phyloP scores from a whole-genome alignment of 2,888 invertebrate species.

The Oxytorus armatus region DNA sequence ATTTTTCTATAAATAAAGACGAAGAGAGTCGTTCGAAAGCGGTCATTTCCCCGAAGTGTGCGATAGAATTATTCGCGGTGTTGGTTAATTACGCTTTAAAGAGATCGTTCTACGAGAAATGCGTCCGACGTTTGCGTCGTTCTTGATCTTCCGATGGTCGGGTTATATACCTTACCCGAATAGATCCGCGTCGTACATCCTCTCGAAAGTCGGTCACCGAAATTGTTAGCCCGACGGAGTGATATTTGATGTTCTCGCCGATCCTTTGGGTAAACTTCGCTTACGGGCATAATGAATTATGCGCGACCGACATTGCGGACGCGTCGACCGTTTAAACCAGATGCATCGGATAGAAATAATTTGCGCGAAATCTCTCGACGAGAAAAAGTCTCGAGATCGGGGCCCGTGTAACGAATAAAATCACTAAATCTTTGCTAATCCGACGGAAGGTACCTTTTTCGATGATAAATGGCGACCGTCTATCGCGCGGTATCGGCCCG shows the following conservation, averaged over 20 bases:
- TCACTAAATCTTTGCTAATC: neutral
- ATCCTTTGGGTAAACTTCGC: conserved; percentile 28
- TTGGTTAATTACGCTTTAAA: conserved; percentile 61
- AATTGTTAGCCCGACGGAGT: conserved; percentile 54
- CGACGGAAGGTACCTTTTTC: neutral
- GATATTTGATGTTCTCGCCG: conserved; percentile 46
- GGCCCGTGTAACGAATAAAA: neutral
- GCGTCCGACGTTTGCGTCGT: too few species aligned
- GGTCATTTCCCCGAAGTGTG: too few species aligned
- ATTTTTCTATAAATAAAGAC: too few species aligned
- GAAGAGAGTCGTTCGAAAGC: too few species aligned
- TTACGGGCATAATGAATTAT: conserved; percentile 32
- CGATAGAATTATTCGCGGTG: too few species aligned
- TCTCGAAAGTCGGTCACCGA: conserved; percentile 39
- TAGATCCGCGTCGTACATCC: conserved; percentile 29
- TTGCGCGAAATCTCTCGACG: neutral
- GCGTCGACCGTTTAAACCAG: too few species aligned
- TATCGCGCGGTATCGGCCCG: too few species aligned
- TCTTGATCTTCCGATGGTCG: conserved; percentile 19
- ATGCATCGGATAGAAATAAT: neutral
- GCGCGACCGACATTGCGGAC: conserved; percentile 14
- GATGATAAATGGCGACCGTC: too few species aligned
- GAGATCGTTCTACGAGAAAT: conserved; percentile 55
- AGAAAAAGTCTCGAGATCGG: neutral
- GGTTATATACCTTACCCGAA: conserved; percentile 43